These are phyloP conservation scores for Limenitis arthemis DNA, from an alignment of 2,888 invertebrate species.

Conservation along the genomic window DNA sequence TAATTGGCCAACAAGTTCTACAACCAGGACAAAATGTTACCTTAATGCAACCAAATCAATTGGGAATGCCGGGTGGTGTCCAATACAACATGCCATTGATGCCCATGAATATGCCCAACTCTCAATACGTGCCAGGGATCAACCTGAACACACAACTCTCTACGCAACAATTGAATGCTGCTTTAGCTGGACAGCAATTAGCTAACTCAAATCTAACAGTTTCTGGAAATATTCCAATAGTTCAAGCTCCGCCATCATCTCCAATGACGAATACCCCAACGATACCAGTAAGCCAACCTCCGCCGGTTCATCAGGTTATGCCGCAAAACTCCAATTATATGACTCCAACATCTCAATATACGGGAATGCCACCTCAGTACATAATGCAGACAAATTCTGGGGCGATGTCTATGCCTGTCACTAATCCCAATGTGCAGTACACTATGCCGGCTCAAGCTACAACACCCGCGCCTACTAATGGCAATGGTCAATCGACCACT, in stretches of 20 bases:
- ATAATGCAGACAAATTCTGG: constrained; percentile 54
- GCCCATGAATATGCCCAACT: constrained; percentile 60
- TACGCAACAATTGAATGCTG: constrained; percentile 60
- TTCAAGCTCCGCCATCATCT: constrained; percentile 51
- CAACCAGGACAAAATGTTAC: constrained; percentile 61
- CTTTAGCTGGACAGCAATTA: constrained; percentile 53
- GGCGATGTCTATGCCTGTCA: constrained; percentile 41
- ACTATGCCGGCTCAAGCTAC: constrained; percentile 41
- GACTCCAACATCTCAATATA: constrained; percentile 55
- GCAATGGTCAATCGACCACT: constrained; percentile 42
- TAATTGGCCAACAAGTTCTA: constrained; percentile 53
- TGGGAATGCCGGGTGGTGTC: constrained; percentile 55
- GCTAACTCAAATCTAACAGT: constrained; percentile 43
- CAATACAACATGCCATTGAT: constrained; percentile 62
- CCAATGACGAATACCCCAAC: constrained; percentile 41
- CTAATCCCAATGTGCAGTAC: constrained; percentile 52
- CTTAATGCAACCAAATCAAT: constrained; percentile 62
- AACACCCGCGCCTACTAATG: constrained; percentile 38
- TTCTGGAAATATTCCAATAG: constrained; percentile 54
- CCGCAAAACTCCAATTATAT: constrained; percentile 48
- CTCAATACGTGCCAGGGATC: constrained; percentile 59
- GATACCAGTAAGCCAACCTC: constrained; percentile 44
- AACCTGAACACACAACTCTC: constrained; percentile 60
- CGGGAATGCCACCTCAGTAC: constrained; percentile 51
- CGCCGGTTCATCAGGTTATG: constrained; percentile 50